Conservation (phyloP, 2,888 invertebrate species). For the Cetonia aurata region DNA sequence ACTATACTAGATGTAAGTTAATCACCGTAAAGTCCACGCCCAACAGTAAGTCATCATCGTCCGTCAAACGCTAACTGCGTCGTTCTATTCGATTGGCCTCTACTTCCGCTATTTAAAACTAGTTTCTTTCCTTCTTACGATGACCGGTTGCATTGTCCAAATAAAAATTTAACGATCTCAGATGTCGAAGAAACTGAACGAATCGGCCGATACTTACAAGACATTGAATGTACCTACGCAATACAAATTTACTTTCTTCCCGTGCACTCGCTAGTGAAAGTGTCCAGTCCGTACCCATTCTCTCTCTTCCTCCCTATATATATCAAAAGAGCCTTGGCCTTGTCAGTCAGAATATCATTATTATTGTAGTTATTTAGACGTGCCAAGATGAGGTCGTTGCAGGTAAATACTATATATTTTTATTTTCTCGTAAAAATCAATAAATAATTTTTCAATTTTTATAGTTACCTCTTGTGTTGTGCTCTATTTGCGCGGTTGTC, state of each 20-base stretch:
- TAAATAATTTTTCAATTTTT: slow-evolving; percentile 1
- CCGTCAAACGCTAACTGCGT: neutral
- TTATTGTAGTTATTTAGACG: slow-evolving; percentile 20
- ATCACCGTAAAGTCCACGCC: slow-evolving; percentile 12
- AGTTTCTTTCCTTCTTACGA: neutral
- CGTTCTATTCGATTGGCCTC: neutral
- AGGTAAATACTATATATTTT: slow-evolving; percentile 14
- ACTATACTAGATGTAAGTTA: neutral
- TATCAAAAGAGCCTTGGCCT: slow-evolving; percentile 35
- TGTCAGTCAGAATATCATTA: slow-evolving; percentile 36
- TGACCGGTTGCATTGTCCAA: slow-evolving; percentile 1
- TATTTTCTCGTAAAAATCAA: neutral
- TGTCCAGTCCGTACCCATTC: slow-evolving; percentile 24
- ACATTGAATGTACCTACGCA: slow-evolving; percentile 14
- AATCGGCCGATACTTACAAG: neutral
- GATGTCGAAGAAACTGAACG: slow-evolving; percentile 28
- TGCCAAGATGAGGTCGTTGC: slow-evolving; percentile 23
- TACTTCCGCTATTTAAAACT: neutral
- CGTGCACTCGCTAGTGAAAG: slow-evolving; percentile 21
- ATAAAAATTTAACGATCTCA: slow-evolving; percentile 2
- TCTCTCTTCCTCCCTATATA: slow-evolving; percentile 35
- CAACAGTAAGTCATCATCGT: neutral
- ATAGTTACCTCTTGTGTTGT: slow-evolving; percentile 17
- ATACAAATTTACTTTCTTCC: slow-evolving; percentile 28
- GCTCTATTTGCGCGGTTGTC: neutral